Base-by-base conservation (phyloP, 2,113 vertebrate genomes). In the Esox niger region DNA sequence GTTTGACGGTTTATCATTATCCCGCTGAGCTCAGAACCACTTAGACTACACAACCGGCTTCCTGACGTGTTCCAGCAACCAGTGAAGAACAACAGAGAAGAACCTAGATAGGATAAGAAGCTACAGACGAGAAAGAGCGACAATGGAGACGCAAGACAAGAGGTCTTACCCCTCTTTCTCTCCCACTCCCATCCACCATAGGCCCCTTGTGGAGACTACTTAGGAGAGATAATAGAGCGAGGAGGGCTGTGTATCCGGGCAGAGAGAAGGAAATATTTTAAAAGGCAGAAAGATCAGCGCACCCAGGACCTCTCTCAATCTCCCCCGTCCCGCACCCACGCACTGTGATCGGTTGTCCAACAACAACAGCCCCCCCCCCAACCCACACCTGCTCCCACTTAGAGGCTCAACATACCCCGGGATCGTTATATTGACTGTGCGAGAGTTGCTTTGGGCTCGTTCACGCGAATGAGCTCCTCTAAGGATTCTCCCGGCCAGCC, bases 191-290 rank as follows among this genome's bases (percentile, higher is more conserved):
- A n/a, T 52, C 47, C 6, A n/a, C 17, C n/a, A 6, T 49, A 49
- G 47, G n/a, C 17, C 47, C 1, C 0, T 20, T 52, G 1, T 52
- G 26, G 55, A 27, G 7, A 4, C 4, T 21, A 55, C 1, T 1
- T 10, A 27, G 15, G 55, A 57, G 26, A 56, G 56, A 15, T 9
- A 2, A 6, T 6, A n/a, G 27, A 29, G 56, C 26, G 27, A 30
- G 11, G 56, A 29, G 25, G 17, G 2, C 10, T 11, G 56, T 20
- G 29, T 26, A 7, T 13, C 21, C 15, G 54, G 23, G 21, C 8
- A 17, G 38, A 43, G 54, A 56, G 54, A 17, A 25, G 54, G 54
- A 61, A 61, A 21, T 20, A 32, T 30, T 61, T 61, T 26, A 61
- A 17, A 29, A 33, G 58, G 31, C 58, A 61, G 21, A 61, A 26